phyloP scores from a whole-genome alignment of 2,113 vertebrate species.

The Anser cygnoides region DNA sequence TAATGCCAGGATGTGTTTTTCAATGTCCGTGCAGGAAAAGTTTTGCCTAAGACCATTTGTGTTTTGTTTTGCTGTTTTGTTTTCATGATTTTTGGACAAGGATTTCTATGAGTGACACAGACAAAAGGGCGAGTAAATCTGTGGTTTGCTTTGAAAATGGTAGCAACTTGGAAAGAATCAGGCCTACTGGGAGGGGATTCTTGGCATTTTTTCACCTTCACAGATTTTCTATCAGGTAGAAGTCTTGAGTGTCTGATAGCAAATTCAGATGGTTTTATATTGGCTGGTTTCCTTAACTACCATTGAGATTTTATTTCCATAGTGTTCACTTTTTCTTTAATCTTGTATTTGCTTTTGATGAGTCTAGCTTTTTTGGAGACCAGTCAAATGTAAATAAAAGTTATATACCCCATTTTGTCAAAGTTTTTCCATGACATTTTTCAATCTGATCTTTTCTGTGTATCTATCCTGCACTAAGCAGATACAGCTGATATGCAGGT shows the following conservation, averaged over 20 bases:
- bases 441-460: not conserved
- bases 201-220: not conserved
- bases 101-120: not conserved
- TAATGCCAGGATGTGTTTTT: not conserved
- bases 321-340: not conserved
- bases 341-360: slow-evolving; percentile 21
- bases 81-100: not conserved
- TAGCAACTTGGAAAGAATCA: not conserved
- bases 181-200: not conserved
- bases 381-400: slow-evolving; percentile 21
- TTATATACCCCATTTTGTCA: not conserved
- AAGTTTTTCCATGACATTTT: not conserved
- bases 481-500: not conserved
- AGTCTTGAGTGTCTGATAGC: not conserved
- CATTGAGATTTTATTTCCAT: slow-evolving; percentile 32
- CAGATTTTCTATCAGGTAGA: not conserved
- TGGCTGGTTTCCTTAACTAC: slow-evolving; percentile 10
- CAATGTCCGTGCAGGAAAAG: not conserved
- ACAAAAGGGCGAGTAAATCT: not conserved
- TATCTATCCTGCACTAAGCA: not conserved
- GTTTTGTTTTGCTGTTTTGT: not conserved
- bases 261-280: slow-evolving; percentile 32
- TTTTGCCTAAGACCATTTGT: not conserved
- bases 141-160: not conserved
- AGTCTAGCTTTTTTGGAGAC: slow-evolving; percentile 12